Percentiles rank a stretch among this genome's conserved stretches.
These are phyloP conservation scores for Ashinkailepas kermadecensis DNA, from an alignment of 2,888 invertebrate genomes.

Conservation along the genomic window DNA sequence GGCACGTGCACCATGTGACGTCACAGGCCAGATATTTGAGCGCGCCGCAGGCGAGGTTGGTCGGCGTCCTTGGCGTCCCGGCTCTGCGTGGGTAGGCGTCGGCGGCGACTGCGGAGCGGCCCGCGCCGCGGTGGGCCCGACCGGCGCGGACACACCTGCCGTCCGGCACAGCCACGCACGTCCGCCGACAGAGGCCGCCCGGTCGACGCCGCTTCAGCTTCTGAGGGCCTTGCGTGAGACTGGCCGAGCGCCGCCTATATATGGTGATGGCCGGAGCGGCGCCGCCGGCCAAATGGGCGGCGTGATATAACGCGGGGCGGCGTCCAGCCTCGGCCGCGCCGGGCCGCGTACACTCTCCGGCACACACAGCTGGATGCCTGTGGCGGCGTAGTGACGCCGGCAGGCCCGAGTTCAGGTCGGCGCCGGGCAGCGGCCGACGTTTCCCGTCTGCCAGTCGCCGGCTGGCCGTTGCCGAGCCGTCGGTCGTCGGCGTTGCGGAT, in stretches of 20 bases:
- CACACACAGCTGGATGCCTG: too few species aligned
- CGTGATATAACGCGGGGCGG: not conserved
- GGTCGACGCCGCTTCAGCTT: not conserved
- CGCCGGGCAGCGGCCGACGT: not conserved
- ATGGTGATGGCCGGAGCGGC: not conserved
- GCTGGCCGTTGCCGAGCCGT: not conserved
- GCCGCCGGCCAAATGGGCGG: not conserved
- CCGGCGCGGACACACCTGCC: too few species aligned
- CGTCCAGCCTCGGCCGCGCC: not conserved
- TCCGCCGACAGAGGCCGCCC: too few species aligned
- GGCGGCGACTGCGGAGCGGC: too few species aligned
- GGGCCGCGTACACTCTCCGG: not conserved
- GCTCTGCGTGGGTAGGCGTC: too few species aligned
- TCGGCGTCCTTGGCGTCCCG: not conserved
- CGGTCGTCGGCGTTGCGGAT: not conserved
- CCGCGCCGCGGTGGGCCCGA: too few species aligned
- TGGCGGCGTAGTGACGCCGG: too few species aligned
- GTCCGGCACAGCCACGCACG: too few species aligned
- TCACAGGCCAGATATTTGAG: not conserved
- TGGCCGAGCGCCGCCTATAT: not conserved
- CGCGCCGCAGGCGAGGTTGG: not conserved
- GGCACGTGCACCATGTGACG: not conserved
- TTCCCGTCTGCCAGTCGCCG: too few species aligned
- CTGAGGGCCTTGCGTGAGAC: not conserved
- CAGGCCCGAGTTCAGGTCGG: not conserved